Base-by-base conservation (phyloP, 64 coral and sea anemone genomes). In the Stichodactyla helianthus region DNA sequence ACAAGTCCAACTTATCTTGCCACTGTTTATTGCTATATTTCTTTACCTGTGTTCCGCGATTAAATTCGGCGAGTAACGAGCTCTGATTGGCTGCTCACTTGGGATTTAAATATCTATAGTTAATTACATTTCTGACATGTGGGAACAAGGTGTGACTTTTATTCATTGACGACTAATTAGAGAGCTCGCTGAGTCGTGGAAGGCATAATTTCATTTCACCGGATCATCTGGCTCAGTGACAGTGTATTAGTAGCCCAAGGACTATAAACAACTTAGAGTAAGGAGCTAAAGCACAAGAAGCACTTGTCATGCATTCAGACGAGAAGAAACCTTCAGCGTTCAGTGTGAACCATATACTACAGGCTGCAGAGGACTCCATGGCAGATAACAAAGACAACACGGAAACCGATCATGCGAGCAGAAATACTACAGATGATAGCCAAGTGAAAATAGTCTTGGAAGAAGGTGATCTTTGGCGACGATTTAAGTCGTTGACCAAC, bases 101-200 rank as follows among this genome's bases (percentile, higher is more conserved):
- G 74, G 71, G 88, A 97, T 93, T 88, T 92, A 90, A 90, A 92
- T 88, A 97, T 90, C 87, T 93, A 85, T 93, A 89, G 94, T 97
- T 97, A 93, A 96, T 96, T 93, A 96, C 94, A 93, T 93, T 90
- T 90, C 82, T 93, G 88, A 93, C 91, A 96, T 93, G 88, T 96
- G 82, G 85, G 94, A 93, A 97, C 85, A 89, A 97, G 91, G 94
- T 93, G 94, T 93, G 91, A 97, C 89, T 93, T 93, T 97, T 88
- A 93, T 97, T 97, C 94, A 97, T 97, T 97, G 94, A 97, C 91
- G 85, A 77, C 94, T 97, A 97, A 97, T 97, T 97, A 97, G 94
- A 77, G 92, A 93, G 81, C 83, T 88, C 74, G 88, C 85, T 93
- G 91, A 89, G 88, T 90, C 88, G 88, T 89, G 91, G 85, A 83